Base-by-base conservation (phyloP, 2,888 invertebrate genomes). In the Drosophila fungiperda region DNA sequence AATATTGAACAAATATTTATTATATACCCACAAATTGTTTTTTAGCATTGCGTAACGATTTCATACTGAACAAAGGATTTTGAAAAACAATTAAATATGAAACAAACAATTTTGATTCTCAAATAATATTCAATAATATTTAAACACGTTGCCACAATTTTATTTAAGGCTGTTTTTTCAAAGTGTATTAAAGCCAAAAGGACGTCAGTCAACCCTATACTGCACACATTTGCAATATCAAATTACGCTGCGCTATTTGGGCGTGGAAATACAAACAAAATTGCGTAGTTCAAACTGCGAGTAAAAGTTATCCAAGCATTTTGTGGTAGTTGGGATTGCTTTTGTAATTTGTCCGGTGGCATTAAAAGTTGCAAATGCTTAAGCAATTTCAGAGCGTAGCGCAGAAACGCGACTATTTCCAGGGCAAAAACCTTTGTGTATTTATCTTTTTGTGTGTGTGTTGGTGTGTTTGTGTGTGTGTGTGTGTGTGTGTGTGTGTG, bases 291-390 rank as follows among this genome's bases (percentile, higher is more conserved):
- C 48, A 36, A 65, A 64, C 50, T 35, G 15, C 71, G 23, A 70
- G 59, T 23, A 58, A 38, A 54, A 61, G 55, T 75, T 74, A 67
- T 40, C 58, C 35, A 38, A 73, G 53, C 58, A 53, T 40, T 38
- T 26, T 38, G 11, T 23, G 35, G 58, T 33, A 1, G 20, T 53
- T 40, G 36, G 45, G 50, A 33, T 48, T 49, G 40, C 23, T 61
- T 57, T 53, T 60, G n/a, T 55, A 63, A 49, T 73, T 55, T 68
- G 32, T 50, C 45, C 48, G 48, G 49, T 17, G 59, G 38, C 66
- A 69, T 68, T 88, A 63, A 89, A 84, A 75, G 64, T 71, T 50
- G 60, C 61, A 75, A 68, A 63, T 60, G 65, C 54, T 65, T 62
- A 67, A 60, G 50, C 63, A 54, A 68, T 68, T 65, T 52, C 75